Conservation (phyloP, 1,140 invertebrate species). For the Trachelipus rathkii region DNA sequence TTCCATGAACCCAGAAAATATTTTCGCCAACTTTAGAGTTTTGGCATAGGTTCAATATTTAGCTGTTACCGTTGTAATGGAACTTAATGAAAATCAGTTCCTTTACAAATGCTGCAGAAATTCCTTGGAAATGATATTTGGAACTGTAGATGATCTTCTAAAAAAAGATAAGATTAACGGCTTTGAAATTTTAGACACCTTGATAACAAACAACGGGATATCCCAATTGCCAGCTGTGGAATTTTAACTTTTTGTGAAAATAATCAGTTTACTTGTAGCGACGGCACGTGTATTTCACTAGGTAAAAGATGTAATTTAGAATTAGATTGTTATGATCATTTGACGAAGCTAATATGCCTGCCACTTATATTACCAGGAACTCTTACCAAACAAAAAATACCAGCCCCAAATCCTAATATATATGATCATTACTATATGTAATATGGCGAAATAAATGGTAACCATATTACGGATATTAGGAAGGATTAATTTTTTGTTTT, state of each 20-base stretch:
- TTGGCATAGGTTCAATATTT: no score
- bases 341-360: conserved; percentile 79
- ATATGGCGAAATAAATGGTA: no score
- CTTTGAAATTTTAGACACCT: no score
- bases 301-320: conserved; percentile 73
- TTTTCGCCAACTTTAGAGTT: no score
- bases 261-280: conserved; percentile 84
- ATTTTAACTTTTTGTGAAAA: conserved; percentile 58
- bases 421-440: background rate
- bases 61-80: conserved; percentile 34
- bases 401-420: background rate
- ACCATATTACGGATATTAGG: no score
- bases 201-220: conserved; percentile 41
- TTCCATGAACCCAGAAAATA: conserved; percentile 24
- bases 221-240: conserved; percentile 10
- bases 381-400: conserved; percentile 25
- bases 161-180: no score
- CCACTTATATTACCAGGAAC: conserved; percentile 29
- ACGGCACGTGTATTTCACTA: conserved; percentile 83
- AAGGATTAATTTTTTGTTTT: no score
- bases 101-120: no score
- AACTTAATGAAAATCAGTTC: conserved; percentile 34
- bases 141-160: no score
- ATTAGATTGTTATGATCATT: conserved; percentile 75
- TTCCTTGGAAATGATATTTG: no score